Conservation (phyloP, 2,797 vertebrate genomes). For the Morus bassanus region DNA sequence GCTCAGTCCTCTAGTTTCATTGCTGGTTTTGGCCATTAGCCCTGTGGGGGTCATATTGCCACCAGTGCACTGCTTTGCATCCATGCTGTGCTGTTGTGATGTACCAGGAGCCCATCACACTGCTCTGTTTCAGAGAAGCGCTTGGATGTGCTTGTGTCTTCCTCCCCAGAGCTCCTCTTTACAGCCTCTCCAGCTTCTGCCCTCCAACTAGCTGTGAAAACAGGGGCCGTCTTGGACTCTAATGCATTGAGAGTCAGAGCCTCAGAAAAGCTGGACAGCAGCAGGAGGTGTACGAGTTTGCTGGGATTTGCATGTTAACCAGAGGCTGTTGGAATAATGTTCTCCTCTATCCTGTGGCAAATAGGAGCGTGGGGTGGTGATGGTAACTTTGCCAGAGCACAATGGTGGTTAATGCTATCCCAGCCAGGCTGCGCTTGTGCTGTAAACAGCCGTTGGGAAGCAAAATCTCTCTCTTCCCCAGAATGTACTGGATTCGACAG, state of each 20-base stretch:
- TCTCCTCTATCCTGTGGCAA: neutral
- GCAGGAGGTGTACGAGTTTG: neutral
- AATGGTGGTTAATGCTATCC: neutral
- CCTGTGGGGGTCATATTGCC: neutral
- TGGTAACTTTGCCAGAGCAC: neutral
- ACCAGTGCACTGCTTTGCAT: neutral
- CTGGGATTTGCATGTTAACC: neutral
- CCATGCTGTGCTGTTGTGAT: rapidly evolving
- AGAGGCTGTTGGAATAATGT: neutral
- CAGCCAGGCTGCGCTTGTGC: neutral
- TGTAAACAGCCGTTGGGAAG: neutral
- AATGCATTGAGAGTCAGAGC: rapidly evolving
- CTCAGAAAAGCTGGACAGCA: neutral
- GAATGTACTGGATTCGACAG: neutral
- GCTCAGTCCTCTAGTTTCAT: neutral
- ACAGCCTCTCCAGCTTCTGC: neutral
- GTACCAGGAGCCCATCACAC: neutral
- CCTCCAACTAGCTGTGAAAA: neutral
- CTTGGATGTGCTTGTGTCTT: neutral
- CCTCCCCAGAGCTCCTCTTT: neutral
- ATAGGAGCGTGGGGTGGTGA: neutral
- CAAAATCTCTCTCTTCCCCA: neutral
- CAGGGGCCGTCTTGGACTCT: rapidly evolving
- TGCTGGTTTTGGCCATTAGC: neutral
- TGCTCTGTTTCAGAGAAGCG: neutral